These are phyloP conservation scores for Chrysolina haemoptera DNA, from an alignment of 2,888 invertebrate genomes.

Conservation along the genomic window DNA sequence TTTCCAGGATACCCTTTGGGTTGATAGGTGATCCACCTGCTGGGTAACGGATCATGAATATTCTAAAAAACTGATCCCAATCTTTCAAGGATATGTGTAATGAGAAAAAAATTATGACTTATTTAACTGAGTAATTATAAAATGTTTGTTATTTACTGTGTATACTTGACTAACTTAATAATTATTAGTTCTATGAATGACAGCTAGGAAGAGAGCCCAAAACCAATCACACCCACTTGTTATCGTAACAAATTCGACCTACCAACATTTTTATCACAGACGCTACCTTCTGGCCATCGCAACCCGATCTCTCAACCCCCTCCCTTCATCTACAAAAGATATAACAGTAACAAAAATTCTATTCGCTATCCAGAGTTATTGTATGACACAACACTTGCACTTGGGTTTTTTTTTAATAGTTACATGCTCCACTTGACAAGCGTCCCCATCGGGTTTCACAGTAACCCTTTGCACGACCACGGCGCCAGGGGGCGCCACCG, in stretches of 20 bases:
- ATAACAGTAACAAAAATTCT: slow-evolving; percentile 59
- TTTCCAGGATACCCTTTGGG: no score
- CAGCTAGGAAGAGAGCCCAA: no score
- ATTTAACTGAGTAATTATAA: background rate
- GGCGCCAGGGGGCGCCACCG: slow-evolving; percentile 70
- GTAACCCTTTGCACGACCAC: slow-evolving; percentile 82
- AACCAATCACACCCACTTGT: no score
- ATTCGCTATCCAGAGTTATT: slow-evolving; percentile 73
- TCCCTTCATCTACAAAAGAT: slow-evolving; percentile 46
- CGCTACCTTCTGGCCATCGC: slow-evolving; percentile 33
- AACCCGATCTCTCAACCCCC: slow-evolving; percentile 36
- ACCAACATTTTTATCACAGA: slow-evolving; percentile 43
- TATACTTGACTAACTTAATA: no score
- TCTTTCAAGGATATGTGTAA: background rate
- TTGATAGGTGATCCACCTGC: no score
- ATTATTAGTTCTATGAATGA: no score
- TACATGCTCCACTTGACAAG: slow-evolving; percentile 89
- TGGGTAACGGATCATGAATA: background rate
- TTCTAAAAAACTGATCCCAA: background rate
- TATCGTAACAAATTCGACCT: background rate
- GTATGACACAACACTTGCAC: slow-evolving; percentile 95
- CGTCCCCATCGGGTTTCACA: slow-evolving; percentile 78
- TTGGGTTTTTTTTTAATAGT: slow-evolving; percentile 95
- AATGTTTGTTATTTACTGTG: background rate
- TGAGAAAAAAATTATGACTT: no score